phyloP scores from a whole-genome alignment of 2,888 invertebrate species.

The Tyria jacobaeae region DNA sequence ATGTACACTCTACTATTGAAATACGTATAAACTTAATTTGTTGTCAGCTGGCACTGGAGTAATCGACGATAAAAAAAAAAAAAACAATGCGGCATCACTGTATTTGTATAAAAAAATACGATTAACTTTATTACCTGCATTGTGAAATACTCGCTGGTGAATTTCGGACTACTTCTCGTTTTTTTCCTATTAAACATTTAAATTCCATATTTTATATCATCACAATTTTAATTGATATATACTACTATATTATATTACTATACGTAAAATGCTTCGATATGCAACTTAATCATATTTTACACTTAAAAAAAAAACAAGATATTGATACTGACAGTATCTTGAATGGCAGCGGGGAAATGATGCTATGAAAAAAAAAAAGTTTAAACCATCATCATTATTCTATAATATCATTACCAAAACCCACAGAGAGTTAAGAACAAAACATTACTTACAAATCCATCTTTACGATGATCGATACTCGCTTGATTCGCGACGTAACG shows the following conservation, averaged over 20 bases:
- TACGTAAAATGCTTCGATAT: too few species aligned
- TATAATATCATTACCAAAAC: background rate
- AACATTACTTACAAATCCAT: slow-evolving; percentile 21
- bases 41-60: too few species aligned
- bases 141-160: background rate
- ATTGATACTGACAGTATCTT: too few species aligned
- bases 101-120: too few species aligned
- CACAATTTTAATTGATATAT: too few species aligned
- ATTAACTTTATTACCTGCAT: background rate
- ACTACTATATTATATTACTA: too few species aligned
- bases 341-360: background rate
- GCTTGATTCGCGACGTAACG: slow-evolving; percentile 23
- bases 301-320: too few species aligned
- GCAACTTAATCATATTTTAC: too few species aligned
- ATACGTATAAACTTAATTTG: too few species aligned
- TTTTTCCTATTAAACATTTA: background rate
- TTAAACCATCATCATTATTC: background rate
- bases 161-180: background rate
- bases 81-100: too few species aligned
- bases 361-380: background rate
- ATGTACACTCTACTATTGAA: too few species aligned
- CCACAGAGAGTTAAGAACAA: slow-evolving; percentile 6
- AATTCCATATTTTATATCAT: background rate
- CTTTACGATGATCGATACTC: slow-evolving; percentile 19
- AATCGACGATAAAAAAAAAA: too few species aligned